A percentile compares a stretch with the other conserved stretches of the same genome.
These are phyloP conservation scores for Drosophila neonasuta DNA, from an alignment of 2,888 invertebrate genomes.

Conservation along the genomic window DNA sequence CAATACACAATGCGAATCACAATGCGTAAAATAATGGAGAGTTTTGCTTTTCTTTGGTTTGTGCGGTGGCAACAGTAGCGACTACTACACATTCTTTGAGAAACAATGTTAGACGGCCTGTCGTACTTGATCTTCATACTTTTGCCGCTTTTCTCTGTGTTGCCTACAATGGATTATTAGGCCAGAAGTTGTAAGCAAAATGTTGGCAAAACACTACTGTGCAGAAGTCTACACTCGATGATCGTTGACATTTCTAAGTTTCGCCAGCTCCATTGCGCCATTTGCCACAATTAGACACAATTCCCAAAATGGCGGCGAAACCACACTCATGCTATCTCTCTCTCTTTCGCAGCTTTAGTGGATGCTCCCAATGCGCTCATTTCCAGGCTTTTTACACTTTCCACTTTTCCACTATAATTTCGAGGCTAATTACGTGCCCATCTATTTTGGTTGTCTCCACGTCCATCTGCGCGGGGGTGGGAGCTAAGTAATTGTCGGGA, in stretches of 20 bases:
- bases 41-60: slow-evolving; percentile 45
- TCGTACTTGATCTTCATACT: slow-evolving; percentile 52
- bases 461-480: neutral
- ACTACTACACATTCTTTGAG: slow-evolving; percentile 5
- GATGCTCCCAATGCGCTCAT: slow-evolving; percentile 23
- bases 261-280: neutral
- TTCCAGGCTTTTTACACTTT: slow-evolving; percentile 53
- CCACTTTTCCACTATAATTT: slow-evolving; percentile 52
- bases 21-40: slow-evolving; percentile 27
- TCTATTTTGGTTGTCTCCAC: neutral
- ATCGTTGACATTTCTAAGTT: slow-evolving; percentile 11
- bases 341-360: slow-evolving; percentile 17
- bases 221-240: slow-evolving; percentile 3
- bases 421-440: slow-evolving; percentile 58
- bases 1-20: slow-evolving; percentile 34
- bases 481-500: slow-evolving; percentile 30
- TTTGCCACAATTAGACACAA: slow-evolving; percentile 76
- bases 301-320: slow-evolving; percentile 72
- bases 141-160: slow-evolving; percentile 26
- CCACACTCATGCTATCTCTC: neutral
- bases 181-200: slow-evolving; percentile 4
- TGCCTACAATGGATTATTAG: slow-evolving; percentile 5
- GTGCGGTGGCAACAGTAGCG: slow-evolving; percentile 35
- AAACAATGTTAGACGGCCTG: slow-evolving; percentile 36
- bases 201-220: slow-evolving; percentile 68